These are phyloP conservation scores for Psophia crepitans DNA, from an alignment of 2,113 vertebrate genomes.

Conservation along the genomic window DNA sequence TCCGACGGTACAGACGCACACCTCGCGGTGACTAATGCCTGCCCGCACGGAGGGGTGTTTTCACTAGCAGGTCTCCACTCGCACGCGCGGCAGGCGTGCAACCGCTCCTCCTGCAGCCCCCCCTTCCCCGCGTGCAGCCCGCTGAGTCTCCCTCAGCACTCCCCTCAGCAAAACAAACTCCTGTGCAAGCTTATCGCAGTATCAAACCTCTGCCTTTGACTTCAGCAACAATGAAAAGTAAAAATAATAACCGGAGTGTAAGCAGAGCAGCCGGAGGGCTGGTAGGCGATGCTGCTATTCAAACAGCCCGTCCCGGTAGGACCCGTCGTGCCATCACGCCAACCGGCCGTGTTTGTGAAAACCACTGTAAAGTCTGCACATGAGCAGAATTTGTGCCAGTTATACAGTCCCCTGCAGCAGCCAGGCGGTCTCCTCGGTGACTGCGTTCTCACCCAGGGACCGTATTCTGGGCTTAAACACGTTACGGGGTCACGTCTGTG, in stretches of 20 bases:
- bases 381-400: background rate
- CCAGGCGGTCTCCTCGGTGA: background rate
- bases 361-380: background rate
- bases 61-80: background rate
- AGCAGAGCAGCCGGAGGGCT: background rate
- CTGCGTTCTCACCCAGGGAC: background rate
- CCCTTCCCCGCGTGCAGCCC: too few species aligned
- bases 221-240: background rate
- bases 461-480: background rate
- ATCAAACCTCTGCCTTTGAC: background rate
- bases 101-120: too few species aligned
- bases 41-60: background rate
- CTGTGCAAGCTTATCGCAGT: too few species aligned
- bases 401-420: background rate
- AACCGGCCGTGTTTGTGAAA: background rate
- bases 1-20: background rate
- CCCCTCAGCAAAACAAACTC: background rate
- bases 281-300: background rate
- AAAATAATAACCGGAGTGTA: background rate
- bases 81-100: background rate
- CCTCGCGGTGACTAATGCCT: background rate
- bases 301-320: rapidly evolving
- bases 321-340: background rate
- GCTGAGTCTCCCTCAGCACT: too few species aligned
- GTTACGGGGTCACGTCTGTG: rapidly evolving